Conservation (phyloP, 1,140 invertebrate species). For the Drosophila tsacasi region DNA sequence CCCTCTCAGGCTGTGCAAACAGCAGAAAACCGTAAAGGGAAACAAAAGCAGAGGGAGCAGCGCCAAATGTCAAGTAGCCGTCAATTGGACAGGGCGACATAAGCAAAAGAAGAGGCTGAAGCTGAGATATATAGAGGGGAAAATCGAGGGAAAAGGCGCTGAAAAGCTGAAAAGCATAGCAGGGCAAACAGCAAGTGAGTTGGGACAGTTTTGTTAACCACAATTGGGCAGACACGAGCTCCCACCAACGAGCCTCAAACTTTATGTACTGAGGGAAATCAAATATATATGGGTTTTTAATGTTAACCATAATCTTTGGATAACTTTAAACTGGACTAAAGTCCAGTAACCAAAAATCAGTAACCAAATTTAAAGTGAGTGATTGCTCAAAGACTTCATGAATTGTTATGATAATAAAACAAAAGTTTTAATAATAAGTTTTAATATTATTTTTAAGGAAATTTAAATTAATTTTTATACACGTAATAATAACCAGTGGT, state of each 20-base stretch:
- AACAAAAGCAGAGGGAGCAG: constrained; percentile 48
- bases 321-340: neutral
- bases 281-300: neutral
- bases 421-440: no score
- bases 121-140: neutral
- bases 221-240: constrained; percentile 60
- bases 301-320: no score
- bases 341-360: no score
- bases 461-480: no score
- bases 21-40: constrained; percentile 46
- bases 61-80: constrained; percentile 80
- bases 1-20: constrained; percentile 60
- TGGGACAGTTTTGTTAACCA: constrained; percentile 55
- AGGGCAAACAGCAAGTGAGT: constrained; percentile 33
- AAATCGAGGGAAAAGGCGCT: constrained; percentile 3
- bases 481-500: no score
- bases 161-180: constrained; percentile 16
- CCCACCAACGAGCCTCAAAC: neutral
- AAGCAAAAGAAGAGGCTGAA: constrained; percentile 20
- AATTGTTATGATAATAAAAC: no score
- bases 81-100: constrained; percentile 71
- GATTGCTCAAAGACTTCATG: no score
- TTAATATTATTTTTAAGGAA: no score
- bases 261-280: neutral
- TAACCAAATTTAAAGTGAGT: neutral